Evolutionary conservation across 2,113 vertebrate genomes (phyloP).

Genomic region (Zingel zingel): DNA sequence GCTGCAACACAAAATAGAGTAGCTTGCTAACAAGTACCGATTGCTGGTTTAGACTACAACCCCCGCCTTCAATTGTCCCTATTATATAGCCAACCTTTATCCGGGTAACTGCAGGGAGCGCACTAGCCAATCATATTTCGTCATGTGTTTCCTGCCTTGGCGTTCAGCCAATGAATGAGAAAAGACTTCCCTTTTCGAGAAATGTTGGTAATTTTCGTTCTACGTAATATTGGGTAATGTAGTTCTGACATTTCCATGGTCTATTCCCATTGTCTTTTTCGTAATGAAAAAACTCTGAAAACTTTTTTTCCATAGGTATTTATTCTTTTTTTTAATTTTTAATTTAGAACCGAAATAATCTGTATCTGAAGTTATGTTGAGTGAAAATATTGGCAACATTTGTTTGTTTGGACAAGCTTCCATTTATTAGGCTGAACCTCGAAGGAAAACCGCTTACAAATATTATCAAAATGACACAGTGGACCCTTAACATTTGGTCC

Average conservation of each 20-base stretch:
- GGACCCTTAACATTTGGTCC: neutral
- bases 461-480: neutral
- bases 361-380: neutral
- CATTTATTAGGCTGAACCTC: neutral
- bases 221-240: constrained; percentile 56
- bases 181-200: constrained; percentile 33
- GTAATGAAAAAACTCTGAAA: neutral
- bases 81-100: constrained; percentile 42
- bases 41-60: constrained; percentile 50
- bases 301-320: neutral
- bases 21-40: neutral
- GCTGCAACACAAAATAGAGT: neutral
- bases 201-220: neutral
- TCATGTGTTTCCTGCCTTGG: neutral
- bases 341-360: neutral
- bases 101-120: constrained; percentile 37
- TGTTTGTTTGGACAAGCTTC: neutral
- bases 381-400: neutral
- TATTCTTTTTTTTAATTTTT: neutral
- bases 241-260: constrained; percentile 11
- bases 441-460: neutral
- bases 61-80: constrained; percentile 7
- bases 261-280: neutral
- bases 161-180: constrained; percentile 49
- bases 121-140: constrained; percentile 30